Percentiles rank a stretch among this genome's conserved stretches.
phyloP scores from a whole-genome alignment of 2,888 invertebrate genomes.

The Invenusta paracnida region DNA sequence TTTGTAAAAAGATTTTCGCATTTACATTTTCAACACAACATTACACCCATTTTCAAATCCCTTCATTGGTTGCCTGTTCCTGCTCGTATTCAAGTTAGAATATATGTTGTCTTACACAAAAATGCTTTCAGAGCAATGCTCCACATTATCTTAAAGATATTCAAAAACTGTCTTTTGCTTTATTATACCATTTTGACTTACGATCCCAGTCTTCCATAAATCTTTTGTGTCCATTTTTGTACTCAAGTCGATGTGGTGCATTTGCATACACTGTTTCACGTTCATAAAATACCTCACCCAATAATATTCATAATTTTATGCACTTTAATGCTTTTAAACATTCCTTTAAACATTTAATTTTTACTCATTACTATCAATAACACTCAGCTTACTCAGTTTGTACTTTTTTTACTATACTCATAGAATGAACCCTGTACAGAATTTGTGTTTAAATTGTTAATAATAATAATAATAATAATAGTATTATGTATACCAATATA shows the following conservation, averaged over 20 bases:
- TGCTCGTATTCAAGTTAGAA: background rate
- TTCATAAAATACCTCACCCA: background rate
- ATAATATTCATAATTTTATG: background rate
- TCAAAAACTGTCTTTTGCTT: background rate
- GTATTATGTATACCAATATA: background rate
- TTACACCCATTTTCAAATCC: background rate
- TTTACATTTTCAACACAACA: too few relatives aligned
- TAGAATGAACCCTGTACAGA: background rate
- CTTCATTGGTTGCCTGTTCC: background rate
- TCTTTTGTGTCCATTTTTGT: background rate
- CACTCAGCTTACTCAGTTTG: too few relatives aligned
- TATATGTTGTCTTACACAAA: background rate
- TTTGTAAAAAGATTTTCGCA: background rate
- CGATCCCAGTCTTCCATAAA: background rate
- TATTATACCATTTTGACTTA: background rate
- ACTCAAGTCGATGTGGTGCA: background rate
- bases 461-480: background rate
- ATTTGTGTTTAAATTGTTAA: background rate
- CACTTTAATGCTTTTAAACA: background rate
- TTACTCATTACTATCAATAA: background rate
- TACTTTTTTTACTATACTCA: too few relatives aligned
- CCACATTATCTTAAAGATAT: background rate
- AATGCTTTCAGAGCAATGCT: background rate
- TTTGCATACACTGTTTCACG: background rate
- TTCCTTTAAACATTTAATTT: background rate